Conservation (phyloP, 2,113 vertebrate genomes). For the Boleophthalmus pectinirostris region DNA sequence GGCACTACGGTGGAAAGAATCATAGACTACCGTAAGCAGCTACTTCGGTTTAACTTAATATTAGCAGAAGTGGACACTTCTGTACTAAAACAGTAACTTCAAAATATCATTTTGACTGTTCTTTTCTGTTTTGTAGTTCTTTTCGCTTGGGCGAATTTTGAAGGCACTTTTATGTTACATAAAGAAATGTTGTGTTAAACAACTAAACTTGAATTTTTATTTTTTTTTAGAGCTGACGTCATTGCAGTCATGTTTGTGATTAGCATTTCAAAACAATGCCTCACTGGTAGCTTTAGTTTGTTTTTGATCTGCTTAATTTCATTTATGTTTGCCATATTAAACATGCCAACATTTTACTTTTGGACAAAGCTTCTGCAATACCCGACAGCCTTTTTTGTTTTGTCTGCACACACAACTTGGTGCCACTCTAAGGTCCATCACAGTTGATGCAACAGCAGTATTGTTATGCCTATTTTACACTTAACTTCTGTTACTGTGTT, state of each 20-base stretch:
- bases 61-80: background rate
- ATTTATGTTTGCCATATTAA: constrained; percentile 16
- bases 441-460: constrained; percentile 52
- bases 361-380: constrained; percentile 50
- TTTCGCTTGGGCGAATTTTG: constrained; percentile 35
- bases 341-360: constrained; percentile 21
- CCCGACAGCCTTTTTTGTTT: constrained; percentile 44
- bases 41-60: background rate
- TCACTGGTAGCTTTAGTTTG: constrained; percentile 20
- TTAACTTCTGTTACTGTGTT: constrained; percentile 32
- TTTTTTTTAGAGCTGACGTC: constrained; percentile 18
- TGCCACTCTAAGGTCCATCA: constrained; percentile 47
- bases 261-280: constrained; percentile 25
- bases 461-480: constrained; percentile 46
- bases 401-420: constrained; percentile 48
- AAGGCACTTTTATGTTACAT: constrained; percentile 37
- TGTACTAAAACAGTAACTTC: background rate
- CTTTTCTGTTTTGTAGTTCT: background rate
- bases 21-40: background rate
- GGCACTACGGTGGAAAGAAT: background rate
- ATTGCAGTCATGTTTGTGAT: constrained; percentile 24
- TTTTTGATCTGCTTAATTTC: constrained; percentile 1
- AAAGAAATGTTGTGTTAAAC: constrained; percentile 18
- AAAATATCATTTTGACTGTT: background rate
- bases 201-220: constrained; percentile 60